phyloP scores from a whole-genome alignment of 1,140 invertebrate genomes.

The Whitmania pigra region DNA sequence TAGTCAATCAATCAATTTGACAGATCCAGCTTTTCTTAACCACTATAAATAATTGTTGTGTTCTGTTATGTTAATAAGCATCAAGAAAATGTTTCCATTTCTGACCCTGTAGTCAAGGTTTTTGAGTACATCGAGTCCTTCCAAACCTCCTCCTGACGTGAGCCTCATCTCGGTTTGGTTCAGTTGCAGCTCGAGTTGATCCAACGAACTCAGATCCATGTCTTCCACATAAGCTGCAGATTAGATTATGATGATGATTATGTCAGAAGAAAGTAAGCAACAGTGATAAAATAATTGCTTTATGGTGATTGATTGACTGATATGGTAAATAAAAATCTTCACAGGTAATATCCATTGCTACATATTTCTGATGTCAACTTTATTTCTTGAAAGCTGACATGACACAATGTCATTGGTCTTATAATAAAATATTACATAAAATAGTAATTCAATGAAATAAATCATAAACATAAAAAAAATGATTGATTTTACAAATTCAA shows the following conservation, averaged over 20 bases:
- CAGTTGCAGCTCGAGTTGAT: neutral
- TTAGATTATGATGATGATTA: neutral
- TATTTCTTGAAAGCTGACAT: too few relatives aligned
- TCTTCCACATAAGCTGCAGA: neutral
- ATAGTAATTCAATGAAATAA: too few relatives aligned
- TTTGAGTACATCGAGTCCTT: neutral
- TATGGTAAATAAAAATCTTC: neutral
- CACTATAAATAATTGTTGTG: neutral
- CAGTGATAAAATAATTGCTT: neutral
- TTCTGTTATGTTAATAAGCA: neutral
- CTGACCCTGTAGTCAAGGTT: neutral
- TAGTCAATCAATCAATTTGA: too few relatives aligned
- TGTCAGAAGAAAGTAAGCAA: neutral
- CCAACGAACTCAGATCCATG: neutral
- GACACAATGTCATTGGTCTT: too few relatives aligned
- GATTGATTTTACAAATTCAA: too few relatives aligned
- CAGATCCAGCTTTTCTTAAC: too few relatives aligned
- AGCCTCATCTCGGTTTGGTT: slow-evolving; percentile 23
- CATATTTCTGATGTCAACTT: too few relatives aligned
- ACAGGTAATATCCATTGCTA: neutral
- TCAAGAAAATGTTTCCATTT: neutral
- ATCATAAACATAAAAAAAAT: too few relatives aligned
- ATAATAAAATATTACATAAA: too few relatives aligned
- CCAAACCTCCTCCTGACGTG: neutral
- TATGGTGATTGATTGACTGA: neutral